Percentiles rank a stretch among this genome's conserved stretches.
Evolutionary conservation across 1,140 invertebrate genomes (phyloP).

Genomic region (Brachystomella parvula): DNA sequence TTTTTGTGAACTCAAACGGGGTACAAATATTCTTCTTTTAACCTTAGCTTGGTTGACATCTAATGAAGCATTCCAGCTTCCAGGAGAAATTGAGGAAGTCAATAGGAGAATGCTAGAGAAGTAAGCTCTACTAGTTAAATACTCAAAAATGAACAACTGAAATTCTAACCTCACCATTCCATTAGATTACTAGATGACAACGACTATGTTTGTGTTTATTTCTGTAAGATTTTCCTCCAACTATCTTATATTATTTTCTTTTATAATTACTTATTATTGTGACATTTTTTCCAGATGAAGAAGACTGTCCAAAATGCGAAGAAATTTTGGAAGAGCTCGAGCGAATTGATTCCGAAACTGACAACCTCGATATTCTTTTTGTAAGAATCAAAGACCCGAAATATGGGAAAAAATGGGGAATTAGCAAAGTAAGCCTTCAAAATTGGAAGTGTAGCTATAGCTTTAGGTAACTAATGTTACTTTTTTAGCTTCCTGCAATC

Average conservation of each 20-base stretch:
- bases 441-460: background rate
- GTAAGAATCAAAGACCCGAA: slow-evolving; percentile 86
- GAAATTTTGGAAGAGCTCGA: slow-evolving; percentile 74
- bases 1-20: background rate
- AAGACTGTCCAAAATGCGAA: slow-evolving; percentile 61
- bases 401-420: slow-evolving; percentile 91
- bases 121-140: too few species aligned
- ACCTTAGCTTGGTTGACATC: slow-evolving; percentile 67
- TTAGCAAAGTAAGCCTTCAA: slow-evolving; percentile 61
- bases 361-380: slow-evolving; percentile 89
- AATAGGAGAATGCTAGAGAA: slow-evolving; percentile 93
- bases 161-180: too few species aligned
- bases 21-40: slow-evolving; percentile 43
- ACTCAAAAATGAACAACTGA: too few species aligned
- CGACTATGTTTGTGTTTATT: slow-evolving; percentile 89
- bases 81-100: slow-evolving; percentile 87
- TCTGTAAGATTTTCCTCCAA: slow-evolving; percentile 59
- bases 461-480: background rate
- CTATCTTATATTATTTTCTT: background rate
- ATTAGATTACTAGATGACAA: slow-evolving; percentile 87
- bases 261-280: background rate
- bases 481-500: slow-evolving; percentile 50
- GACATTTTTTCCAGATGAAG: slow-evolving; percentile 51
- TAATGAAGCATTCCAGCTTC: slow-evolving; percentile 89
- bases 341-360: slow-evolving; percentile 85